Evolutionary conservation across 2,888 invertebrate genomes (phyloP).

Genomic region (Zygogramma bicolorata): DNA sequence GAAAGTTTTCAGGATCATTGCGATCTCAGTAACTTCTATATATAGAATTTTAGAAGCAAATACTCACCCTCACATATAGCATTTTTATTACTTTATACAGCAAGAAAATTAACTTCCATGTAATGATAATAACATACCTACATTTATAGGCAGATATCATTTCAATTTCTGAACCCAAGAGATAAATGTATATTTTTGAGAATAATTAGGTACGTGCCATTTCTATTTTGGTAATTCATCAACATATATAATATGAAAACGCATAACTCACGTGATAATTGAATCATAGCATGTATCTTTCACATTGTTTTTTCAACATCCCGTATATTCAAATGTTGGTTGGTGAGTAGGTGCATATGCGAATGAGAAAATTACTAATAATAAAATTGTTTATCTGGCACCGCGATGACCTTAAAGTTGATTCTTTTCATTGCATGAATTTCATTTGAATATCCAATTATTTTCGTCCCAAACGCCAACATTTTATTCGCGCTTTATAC

Average conservation of each 20-base stretch:
- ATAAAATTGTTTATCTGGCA: conserved; percentile 11
- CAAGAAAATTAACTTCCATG: no score
- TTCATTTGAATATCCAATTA: conserved; percentile 2
- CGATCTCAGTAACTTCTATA: no score
- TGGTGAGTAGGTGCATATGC: neutral
- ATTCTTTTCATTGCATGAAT: conserved; percentile 1
- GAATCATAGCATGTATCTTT: neutral
- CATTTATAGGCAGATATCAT: no score
- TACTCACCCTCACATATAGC: no score
- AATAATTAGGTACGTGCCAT: no score
- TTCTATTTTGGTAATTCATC: neutral
- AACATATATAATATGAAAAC: neutral
- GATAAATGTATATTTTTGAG: no score
- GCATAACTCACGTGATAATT: neutral
- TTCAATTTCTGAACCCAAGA: no score
- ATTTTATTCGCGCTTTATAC: no score
- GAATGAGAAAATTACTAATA: conserved; percentile 3
- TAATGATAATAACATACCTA: no score
- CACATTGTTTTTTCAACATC: neutral
- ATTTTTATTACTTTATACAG: no score
- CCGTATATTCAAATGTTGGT: neutral
- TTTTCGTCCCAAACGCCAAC: neutral
- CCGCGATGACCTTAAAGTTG: neutral
- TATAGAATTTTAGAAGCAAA: no score
- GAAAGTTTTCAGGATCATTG: no score